Percentiles rank a stretch among this genome's conserved stretches.
These are phyloP conservation scores for Microplitis demolitor DNA, from an alignment of 1,140 invertebrate genomes.

Conservation along the genomic window DNA sequence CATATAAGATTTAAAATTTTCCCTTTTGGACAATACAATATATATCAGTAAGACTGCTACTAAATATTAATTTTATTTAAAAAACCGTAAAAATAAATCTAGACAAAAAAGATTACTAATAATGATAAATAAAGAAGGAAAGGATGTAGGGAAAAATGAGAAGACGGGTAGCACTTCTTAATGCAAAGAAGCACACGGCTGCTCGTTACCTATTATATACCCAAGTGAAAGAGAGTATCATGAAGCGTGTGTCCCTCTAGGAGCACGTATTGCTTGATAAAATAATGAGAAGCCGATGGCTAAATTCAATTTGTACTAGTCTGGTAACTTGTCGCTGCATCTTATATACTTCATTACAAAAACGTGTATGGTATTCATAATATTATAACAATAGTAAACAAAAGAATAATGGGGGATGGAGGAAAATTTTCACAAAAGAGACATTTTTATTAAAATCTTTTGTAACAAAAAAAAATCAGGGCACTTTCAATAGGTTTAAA, in stretches of 20 bases:
- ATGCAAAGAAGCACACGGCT: constrained; percentile 2
- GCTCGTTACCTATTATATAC: background rate
- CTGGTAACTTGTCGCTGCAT: constrained; percentile 9
- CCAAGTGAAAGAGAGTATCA: constrained; percentile 3
- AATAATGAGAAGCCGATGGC: constrained; percentile 8
- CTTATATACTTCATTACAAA: background rate
- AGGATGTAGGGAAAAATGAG: no score
- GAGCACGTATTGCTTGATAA: constrained; percentile 10
- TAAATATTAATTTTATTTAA: no score
- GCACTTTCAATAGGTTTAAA: no score
- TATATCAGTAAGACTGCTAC: no score
- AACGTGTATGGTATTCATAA: background rate
- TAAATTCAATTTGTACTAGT: constrained; percentile 1
- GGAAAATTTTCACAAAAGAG: background rate
- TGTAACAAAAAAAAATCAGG: no score
- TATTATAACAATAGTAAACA: background rate
- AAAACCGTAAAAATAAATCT: no score
- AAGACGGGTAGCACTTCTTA: background rate
- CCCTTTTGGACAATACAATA: background rate
- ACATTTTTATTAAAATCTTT: no score
- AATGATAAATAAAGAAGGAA: background rate
- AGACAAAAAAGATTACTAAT: no score
- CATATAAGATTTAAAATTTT: background rate
- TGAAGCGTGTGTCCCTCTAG: background rate
- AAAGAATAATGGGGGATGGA: background rate